Percentiles rank a stretch among this genome's conserved stretches.
These are phyloP conservation scores for Varanus komodoensis DNA, from an alignment of 2,113 vertebrate species.

Conservation along the genomic window DNA sequence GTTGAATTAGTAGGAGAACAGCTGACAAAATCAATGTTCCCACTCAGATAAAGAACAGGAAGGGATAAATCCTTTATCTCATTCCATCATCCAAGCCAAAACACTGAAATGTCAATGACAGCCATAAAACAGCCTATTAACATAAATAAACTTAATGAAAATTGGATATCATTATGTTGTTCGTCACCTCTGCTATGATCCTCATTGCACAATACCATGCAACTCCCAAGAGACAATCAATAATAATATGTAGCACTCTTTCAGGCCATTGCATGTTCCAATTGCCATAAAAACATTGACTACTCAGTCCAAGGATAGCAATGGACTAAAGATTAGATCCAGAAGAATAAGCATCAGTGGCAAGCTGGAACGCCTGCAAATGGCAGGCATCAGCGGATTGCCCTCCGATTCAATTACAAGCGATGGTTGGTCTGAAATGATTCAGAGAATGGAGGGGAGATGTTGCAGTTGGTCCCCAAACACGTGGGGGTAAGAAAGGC, in stretches of 20 bases:
- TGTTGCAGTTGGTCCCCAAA: slow-evolving; percentile 2
- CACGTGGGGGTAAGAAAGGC: slow-evolving; percentile 19
- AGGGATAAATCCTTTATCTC: background rate
- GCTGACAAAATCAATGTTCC: background rate
- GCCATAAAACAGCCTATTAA: background rate
- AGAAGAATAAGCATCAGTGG: background rate
- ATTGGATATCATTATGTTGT: slow-evolving; percentile 62
- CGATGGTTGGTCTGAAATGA: background rate
- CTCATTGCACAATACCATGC: slow-evolving; percentile 40
- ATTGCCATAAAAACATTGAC: background rate
- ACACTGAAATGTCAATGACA: slow-evolving; percentile 12
- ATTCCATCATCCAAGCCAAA: slow-evolving; percentile 23
- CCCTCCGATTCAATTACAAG: slow-evolving; percentile 21
- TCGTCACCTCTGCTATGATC: slow-evolving; percentile 6
- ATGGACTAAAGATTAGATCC: slow-evolving; percentile 12
- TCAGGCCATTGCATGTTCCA: background rate
- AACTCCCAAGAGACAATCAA: slow-evolving; percentile 51
- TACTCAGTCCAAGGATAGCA: slow-evolving; percentile 35
- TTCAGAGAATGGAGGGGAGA: slow-evolving; percentile 40
- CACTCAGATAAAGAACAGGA: background rate
- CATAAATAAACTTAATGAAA: slow-evolving; percentile 2
- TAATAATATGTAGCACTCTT: slow-evolving; percentile 47
- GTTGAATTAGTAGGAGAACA: background rate
- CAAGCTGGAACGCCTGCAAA: background rate
- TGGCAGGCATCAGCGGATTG: background rate